phyloP scores from a whole-genome alignment of 2,888 invertebrate genomes.

The Oasisia sp. region DNA sequence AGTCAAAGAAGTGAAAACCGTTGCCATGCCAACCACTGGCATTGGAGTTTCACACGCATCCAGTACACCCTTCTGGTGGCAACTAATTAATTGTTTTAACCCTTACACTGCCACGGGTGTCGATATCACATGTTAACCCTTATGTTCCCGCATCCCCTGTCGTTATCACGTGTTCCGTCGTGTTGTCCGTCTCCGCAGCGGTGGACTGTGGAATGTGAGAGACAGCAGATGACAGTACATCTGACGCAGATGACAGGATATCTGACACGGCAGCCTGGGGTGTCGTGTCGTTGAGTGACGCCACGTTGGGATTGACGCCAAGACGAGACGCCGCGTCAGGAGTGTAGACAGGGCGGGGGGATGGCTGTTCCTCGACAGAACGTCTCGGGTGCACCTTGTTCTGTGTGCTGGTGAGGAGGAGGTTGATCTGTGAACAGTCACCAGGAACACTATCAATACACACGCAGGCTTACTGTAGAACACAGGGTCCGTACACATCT shows the following conservation, averaged over 20 bases:
- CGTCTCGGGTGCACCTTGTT: neutral
- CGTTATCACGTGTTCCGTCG: neutral
- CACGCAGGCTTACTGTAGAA: neutral
- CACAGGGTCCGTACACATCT: too few species aligned
- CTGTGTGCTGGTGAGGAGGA: neutral
- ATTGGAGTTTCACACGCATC: neutral
- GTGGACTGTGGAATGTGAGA: neutral
- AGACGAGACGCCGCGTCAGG: neutral
- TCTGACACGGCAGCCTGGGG: neutral
- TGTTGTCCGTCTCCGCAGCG: neutral
- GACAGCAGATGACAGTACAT: neutral
- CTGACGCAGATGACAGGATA: neutral
- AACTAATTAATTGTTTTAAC: neutral
- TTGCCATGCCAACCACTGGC: neutral
- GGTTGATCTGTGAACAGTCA: neutral
- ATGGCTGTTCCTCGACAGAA: neutral
- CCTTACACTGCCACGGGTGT: too few species aligned
- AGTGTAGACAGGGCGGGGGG: too few species aligned
- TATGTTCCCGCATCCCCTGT: neutral
- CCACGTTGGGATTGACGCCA: neutral
- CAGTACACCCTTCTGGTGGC: neutral
- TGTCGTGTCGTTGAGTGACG: neutral
- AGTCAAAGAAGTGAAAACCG: neutral
- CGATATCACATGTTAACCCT: neutral
- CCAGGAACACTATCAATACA: neutral